These are phyloP conservation scores for Villa cingulata DNA, from an alignment of 2,888 invertebrate species.

Conservation along the genomic window DNA sequence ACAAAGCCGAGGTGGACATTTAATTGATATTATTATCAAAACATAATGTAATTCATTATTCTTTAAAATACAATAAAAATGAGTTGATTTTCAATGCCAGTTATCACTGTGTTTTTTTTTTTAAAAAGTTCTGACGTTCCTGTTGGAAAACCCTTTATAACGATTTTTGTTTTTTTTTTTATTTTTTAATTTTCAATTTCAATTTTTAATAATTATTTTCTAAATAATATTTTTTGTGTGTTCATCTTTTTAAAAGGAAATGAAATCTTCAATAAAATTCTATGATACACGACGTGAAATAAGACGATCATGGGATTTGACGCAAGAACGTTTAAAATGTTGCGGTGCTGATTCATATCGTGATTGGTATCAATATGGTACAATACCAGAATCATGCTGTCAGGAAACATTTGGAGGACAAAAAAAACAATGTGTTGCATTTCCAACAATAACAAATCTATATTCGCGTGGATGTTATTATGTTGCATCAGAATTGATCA, in stretches of 20 bases:
- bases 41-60: too few species aligned
- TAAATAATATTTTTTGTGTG: too few species aligned
- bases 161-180: too few species aligned
- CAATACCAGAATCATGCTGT: slow-evolving; percentile 66
- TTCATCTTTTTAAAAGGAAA: slow-evolving; percentile 38
- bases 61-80: too few species aligned
- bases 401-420: slow-evolving; percentile 44
- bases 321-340: slow-evolving; percentile 70
- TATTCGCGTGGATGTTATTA: slow-evolving; percentile 64
- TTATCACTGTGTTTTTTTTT: too few species aligned
- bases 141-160: too few species aligned
- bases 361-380: slow-evolving; percentile 62
- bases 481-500: slow-evolving; percentile 54
- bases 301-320: slow-evolving; percentile 75
- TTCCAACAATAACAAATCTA: slow-evolving; percentile 31
- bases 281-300: slow-evolving; percentile 58
- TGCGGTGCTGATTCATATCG: slow-evolving; percentile 66
- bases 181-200: neutral
- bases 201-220: too few species aligned
- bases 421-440: slow-evolving; percentile 31
- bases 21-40: too few species aligned
- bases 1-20: too few species aligned
- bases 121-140: too few species aligned
- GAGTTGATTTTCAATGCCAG: too few species aligned
- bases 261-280: slow-evolving; percentile 59